Percentiles rank a stretch among this genome's conserved stretches.
Conservation (phyloP, 92 coral and sea anemone genomes). For the Scolanthus callimorphus region DNA sequence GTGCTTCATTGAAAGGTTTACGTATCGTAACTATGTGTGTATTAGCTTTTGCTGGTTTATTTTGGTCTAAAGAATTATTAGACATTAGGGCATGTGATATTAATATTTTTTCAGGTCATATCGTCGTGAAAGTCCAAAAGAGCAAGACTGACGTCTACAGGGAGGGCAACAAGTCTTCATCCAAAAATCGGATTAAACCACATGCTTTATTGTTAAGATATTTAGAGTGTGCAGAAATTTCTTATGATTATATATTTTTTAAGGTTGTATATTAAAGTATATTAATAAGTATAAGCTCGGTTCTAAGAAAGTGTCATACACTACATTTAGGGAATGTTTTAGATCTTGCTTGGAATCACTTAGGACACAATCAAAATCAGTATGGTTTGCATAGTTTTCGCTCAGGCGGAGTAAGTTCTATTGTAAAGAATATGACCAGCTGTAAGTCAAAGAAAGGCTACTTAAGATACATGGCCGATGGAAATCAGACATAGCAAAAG, state of each 20-base stretch:
- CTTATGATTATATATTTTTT: constrained; percentile 11
- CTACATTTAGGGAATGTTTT: constrained; percentile 19
- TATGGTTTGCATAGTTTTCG: constrained; percentile 34
- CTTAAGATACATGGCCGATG: constrained; percentile 32
- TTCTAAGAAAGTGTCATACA: constrained; percentile 15
- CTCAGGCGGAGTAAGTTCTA: constrained; percentile 31
- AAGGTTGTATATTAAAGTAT: constrained; percentile 15
- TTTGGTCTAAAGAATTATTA: too few species aligned
- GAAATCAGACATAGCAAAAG: constrained; percentile 36
- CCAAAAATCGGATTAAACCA: too few species aligned
- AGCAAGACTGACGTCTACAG: too few species aligned
- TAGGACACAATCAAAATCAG: constrained; percentile 24
- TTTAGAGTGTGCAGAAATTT: background rate
- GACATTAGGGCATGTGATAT: too few species aligned
- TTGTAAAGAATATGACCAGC: constrained; percentile 8
- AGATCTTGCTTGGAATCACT: constrained; percentile 1
- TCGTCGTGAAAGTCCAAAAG: too few species aligned
- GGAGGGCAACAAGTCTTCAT: too few species aligned
- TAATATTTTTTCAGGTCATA: too few species aligned
- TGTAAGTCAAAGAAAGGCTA: constrained; percentile 23
- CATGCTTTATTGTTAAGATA: too few species aligned
- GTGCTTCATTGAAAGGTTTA: too few species aligned
- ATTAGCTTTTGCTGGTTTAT: too few species aligned
- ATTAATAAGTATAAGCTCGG: constrained; percentile 12
- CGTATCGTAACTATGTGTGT: too few species aligned